phyloP scores from a whole-genome alignment of 2,113 vertebrate genomes.

The Salvelinus namaycush region DNA sequence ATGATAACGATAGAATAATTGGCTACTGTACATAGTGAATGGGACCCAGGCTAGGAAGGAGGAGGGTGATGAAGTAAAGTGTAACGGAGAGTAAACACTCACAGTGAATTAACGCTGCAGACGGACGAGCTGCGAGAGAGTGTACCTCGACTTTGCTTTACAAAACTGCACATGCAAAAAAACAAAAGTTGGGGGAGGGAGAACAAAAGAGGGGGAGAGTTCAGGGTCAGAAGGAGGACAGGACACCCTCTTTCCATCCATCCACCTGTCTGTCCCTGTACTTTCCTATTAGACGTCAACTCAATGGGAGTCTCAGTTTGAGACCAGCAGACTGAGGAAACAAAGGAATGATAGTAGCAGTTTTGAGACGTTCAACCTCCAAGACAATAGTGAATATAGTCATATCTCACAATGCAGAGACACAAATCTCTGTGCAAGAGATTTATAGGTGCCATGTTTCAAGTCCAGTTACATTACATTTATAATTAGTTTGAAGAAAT shows the following conservation, averaged over 20 bases:
- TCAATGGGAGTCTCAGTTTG: slow-evolving; percentile 19
- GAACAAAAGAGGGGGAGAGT: slow-evolving; percentile 52
- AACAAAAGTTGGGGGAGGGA: slow-evolving; percentile 63
- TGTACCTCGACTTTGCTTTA: slow-evolving; percentile 92
- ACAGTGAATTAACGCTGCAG: slow-evolving; percentile 97
- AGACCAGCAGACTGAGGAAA: background rate
- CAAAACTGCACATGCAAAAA: slow-evolving; percentile 97
- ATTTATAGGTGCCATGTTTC: background rate
- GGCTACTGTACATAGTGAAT: background rate
- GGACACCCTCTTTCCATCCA: slow-evolving; percentile 31
- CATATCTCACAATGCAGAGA: background rate
- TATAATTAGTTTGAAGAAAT: background rate
- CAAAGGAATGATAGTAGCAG: background rate
- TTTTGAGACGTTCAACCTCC: background rate
- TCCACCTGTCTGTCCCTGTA: slow-evolving; percentile 15
- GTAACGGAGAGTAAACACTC: slow-evolving; percentile 86
- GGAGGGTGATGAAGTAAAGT: slow-evolving; percentile 47
- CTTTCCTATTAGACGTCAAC: slow-evolving; percentile 17
- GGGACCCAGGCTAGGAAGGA: slow-evolving; percentile 33
- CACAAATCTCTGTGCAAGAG: background rate
- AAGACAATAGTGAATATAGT: background rate
- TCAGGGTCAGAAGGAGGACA: slow-evolving; percentile 49
- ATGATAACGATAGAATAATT: no score
- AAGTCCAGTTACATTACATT: background rate
- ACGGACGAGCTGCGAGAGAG: slow-evolving; percentile 93